Conservation (phyloP, 2,113 vertebrate genomes). For the Hucho hucho region DNA sequence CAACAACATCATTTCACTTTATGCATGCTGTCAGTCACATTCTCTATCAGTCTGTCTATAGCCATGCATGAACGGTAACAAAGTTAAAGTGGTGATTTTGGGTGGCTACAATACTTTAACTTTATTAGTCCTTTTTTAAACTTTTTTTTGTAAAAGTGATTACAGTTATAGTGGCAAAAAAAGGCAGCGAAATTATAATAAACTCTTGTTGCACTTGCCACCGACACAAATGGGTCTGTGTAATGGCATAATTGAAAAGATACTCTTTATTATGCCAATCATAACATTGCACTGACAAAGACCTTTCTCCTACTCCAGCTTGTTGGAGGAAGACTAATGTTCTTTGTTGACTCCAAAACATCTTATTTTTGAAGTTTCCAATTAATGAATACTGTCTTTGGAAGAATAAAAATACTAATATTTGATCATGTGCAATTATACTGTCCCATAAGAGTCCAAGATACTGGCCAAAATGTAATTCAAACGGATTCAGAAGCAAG, state of each 20-base stretch:
- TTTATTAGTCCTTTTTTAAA: too few relatives aligned
- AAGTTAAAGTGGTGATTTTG: not conserved
- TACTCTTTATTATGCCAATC: not conserved
- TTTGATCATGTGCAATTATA: not conserved
- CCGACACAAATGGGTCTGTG: not conserved
- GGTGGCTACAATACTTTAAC: too few relatives aligned
- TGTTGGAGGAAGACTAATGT: not conserved
- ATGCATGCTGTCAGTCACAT: not conserved
- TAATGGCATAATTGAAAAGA: not conserved
- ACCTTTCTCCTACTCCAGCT: not conserved
- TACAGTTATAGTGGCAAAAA: not conserved
- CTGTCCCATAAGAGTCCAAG: not conserved
- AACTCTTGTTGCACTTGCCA: not conserved
- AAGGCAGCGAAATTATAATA: not conserved
- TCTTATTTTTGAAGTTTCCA: not conserved
- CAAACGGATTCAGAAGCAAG: constrained; percentile 53
- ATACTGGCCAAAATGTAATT: not conserved
- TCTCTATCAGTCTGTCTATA: not conserved
- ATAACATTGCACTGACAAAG: not conserved
- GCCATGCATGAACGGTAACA: not conserved
- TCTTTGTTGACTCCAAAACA: not conserved
- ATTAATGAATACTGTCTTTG: not conserved
- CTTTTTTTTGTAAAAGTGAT: not conserved
- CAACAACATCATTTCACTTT: not conserved
- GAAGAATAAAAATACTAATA: not conserved